These are phyloP conservation scores for Dicaeum eximium DNA, from an alignment of 2,113 vertebrate species.

Conservation along the genomic window DNA sequence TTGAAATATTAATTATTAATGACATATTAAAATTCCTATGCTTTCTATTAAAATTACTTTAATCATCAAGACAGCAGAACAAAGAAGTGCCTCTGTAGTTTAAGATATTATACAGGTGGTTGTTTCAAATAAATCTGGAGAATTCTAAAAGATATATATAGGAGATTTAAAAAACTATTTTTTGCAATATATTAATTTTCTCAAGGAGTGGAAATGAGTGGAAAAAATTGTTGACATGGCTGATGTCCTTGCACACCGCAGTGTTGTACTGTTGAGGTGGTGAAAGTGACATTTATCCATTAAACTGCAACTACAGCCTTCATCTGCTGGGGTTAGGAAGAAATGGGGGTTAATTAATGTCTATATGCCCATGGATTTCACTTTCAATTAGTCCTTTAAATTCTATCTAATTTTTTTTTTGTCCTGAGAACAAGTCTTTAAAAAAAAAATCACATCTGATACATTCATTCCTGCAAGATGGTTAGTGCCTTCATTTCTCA, in stretches of 20 bases:
- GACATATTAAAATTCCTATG: not conserved
- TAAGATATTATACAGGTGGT: not conserved
- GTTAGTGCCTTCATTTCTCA: slow-evolving; percentile 18
- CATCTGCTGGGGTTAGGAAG: not conserved
- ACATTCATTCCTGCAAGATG: not conserved
- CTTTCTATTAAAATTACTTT: not conserved
- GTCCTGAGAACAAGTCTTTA: not conserved
- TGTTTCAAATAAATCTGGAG: not conserved
- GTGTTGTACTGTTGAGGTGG: not conserved
- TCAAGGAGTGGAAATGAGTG: not conserved
- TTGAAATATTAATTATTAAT: slow-evolving; percentile 17
- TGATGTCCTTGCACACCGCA: not conserved
- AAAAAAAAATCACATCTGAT: not conserved
- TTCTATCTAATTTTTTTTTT: not conserved
- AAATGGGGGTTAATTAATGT: not conserved
- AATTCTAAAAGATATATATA: not conserved
- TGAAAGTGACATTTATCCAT: not conserved
- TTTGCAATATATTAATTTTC: not conserved
- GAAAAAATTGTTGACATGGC: not conserved
- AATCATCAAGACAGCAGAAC: not conserved
- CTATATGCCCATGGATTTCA: not conserved
- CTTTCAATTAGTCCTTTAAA: slow-evolving; percentile 5
- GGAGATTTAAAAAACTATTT: not conserved
- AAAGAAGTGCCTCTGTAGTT: not conserved
- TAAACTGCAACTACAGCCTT: not conserved